Percentiles rank a stretch among this genome's conserved stretches.
These are phyloP conservation scores for Acanthosepion pharaonis DNA, from an alignment of 2,888 invertebrate genomes.

Conservation along the genomic window DNA sequence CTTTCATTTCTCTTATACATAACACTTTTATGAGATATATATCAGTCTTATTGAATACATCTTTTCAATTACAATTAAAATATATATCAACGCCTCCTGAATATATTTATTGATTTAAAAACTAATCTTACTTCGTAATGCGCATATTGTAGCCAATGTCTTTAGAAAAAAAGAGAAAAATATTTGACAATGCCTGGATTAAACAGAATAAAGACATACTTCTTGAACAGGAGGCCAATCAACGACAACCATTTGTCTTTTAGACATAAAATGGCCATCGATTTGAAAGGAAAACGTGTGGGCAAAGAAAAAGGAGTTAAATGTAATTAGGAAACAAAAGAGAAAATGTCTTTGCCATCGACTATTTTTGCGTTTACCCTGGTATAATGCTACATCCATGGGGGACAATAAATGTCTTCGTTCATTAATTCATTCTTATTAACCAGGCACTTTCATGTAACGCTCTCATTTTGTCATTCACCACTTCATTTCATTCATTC, in stretches of 20 bases:
- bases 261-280: neutral
- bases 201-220: neutral
- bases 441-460: neutral
- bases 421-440: constrained; percentile 22
- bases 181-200: neutral
- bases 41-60: neutral
- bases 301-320: neutral
- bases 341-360: neutral
- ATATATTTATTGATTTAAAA: neutral
- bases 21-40: neutral
- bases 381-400: neutral
- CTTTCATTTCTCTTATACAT: neutral
- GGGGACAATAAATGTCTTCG: constrained; percentile 7
- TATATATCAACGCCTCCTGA: neutral
- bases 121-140: neutral
- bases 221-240: constrained; percentile 22
- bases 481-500: neutral
- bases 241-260: neutral
- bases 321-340: neutral
- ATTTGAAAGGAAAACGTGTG: neutral
- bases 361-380: neutral
- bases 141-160: neutral
- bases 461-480: neutral
- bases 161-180: neutral
- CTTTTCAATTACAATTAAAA: neutral